phyloP scores from a whole-genome alignment of 2,113 vertebrate genomes.

The Procavia capensis region DNA sequence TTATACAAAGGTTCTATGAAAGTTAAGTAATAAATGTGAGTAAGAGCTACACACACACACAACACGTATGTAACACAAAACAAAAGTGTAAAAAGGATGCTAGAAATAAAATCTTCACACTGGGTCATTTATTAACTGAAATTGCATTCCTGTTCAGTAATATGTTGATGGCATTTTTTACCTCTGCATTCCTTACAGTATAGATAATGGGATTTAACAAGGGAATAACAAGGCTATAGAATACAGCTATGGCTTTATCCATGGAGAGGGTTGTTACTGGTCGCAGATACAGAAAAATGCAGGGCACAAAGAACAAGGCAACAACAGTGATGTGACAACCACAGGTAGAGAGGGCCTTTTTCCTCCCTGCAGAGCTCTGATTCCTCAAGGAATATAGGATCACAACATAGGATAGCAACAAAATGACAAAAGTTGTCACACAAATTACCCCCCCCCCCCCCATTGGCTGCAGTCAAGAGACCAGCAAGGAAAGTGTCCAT shows the following conservation, averaged over 20 bases:
- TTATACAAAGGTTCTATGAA: neutral
- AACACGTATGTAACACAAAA: neutral
- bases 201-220: slow-evolving; percentile 36
- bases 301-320: slow-evolving; percentile 52
- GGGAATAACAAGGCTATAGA: neutral
- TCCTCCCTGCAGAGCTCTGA: neutral
- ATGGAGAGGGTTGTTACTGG: neutral
- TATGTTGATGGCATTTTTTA: neutral
- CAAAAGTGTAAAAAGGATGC: neutral
- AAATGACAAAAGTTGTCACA: slow-evolving; percentile 27
- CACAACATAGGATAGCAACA: slow-evolving; percentile 38
- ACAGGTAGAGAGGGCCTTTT: slow-evolving; percentile 49
- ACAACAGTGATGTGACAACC: slow-evolving; percentile 60
- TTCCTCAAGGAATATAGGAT: slow-evolving; percentile 30
- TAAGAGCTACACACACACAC: neutral
- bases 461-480: slow-evolving; percentile 11
- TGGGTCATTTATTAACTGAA: neutral
- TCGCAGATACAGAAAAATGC: slow-evolving; percentile 53
- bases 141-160: neutral
- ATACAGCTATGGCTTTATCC: neutral
- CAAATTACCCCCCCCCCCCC: slow-evolving; percentile 3
- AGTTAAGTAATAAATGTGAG: neutral
- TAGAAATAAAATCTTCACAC: neutral
- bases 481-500: slow-evolving; percentile 28
- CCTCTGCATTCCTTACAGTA: slow-evolving; percentile 22